These are phyloP conservation scores for Ascidia mentula DNA, from an alignment of 23 tunicate species.

Conservation along the genomic window DNA sequence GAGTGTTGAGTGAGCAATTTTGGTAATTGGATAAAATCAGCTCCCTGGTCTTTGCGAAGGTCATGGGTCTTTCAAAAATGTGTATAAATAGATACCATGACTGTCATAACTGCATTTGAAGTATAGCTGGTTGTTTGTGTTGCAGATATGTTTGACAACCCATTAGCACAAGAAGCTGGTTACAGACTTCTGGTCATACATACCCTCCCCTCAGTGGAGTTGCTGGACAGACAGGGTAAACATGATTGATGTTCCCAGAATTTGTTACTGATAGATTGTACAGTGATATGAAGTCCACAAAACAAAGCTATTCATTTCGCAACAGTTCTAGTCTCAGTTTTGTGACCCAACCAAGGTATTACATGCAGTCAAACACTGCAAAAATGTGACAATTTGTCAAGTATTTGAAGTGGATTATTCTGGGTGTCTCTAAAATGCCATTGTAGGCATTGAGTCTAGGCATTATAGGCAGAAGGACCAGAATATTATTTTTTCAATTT, in stretches of 20 bases:
- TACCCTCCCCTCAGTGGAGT: constrained; percentile 56
- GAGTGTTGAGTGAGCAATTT: constrained; percentile 58
- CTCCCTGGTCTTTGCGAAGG: no score
- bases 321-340: no score
- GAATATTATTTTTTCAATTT: no score
- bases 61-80: neutral
- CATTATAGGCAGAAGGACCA: no score
- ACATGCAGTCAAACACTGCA: no score
- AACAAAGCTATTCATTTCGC: no score
- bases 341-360: no score
- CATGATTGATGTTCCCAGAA: neutral
- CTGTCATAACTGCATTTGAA: neutral
- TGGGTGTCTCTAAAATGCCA: no score
- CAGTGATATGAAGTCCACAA: no score
- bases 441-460: no score
- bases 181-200: constrained; percentile 59
- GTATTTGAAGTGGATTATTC: no score
- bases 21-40: neutral
- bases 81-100: neutral
- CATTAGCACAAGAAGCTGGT: constrained; percentile 74
- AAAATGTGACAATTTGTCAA: no score
- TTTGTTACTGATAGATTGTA: neutral
- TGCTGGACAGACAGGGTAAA: constrained; percentile 75
- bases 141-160: constrained; percentile 81
- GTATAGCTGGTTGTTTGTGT: neutral